phyloP scores from a whole-genome alignment of 2,113 vertebrate genomes.

The human region DNA sequence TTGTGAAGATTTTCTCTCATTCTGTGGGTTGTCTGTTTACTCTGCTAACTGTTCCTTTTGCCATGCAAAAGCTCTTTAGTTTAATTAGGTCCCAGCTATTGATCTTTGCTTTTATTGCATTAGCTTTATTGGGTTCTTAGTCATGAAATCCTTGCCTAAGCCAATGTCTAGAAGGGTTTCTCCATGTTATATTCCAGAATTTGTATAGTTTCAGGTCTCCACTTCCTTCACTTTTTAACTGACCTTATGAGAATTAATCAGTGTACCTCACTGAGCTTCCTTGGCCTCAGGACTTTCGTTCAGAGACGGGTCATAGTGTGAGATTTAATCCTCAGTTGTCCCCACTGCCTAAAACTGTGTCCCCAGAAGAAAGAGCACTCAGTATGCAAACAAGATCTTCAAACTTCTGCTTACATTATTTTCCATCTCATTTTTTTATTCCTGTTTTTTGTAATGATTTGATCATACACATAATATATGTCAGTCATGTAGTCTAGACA shows the following conservation, averaged over 20 bases:
- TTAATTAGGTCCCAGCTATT: too few relatives aligned
- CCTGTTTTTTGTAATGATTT: neutral
- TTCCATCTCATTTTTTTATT: neutral
- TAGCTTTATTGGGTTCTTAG: too few relatives aligned
- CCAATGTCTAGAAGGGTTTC: too few relatives aligned
- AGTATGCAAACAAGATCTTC: neutral
- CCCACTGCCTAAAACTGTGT: neutral
- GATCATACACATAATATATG: neutral
- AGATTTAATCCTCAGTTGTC: neutral
- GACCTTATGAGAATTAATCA: neutral
- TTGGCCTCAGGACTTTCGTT: neutral
- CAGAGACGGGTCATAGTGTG: neutral
- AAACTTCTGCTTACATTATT: neutral
- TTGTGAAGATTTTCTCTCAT: too few relatives aligned
- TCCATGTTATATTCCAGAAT: too few relatives aligned
- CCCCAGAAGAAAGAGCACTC: neutral
- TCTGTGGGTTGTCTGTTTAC: too few relatives aligned
- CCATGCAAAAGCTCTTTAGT: too few relatives aligned
- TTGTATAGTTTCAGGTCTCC: too few relatives aligned
- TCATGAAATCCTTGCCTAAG: too few relatives aligned
- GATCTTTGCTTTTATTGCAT: too few relatives aligned
- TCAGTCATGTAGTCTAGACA: neutral
- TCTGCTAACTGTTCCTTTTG: too few relatives aligned
- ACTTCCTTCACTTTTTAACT: neutral
- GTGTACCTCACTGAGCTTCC: neutral